Conservation (phyloP, 2,797 vertebrate genomes). For the Antennarius maculatus region DNA sequence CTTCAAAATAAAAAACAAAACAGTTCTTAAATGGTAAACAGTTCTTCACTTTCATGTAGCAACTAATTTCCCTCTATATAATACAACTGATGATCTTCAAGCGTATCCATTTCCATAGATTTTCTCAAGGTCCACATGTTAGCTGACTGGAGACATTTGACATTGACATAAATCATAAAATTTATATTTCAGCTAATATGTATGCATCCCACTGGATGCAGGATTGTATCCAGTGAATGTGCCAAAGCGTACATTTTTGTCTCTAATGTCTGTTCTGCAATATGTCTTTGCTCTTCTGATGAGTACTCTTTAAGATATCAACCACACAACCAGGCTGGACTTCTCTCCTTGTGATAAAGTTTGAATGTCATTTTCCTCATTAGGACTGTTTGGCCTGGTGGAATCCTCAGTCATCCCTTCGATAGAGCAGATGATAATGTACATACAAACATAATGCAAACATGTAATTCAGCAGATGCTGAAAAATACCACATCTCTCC, state of each 20-base stretch:
- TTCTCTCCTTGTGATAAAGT: conserved; percentile 45
- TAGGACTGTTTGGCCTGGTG: conserved; percentile 1
- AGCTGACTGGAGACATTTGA: conserved; percentile 26
- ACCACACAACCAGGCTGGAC: conserved; percentile 70
- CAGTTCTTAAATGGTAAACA: too few species aligned
- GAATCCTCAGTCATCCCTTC: conserved; percentile 40
- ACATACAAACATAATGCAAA: neutral
- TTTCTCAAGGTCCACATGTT: conserved; percentile 31
- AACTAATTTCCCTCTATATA: conserved; percentile 36
- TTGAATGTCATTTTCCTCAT: conserved; percentile 22
- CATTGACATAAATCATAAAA: conserved; percentile 12
- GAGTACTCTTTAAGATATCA: conserved; percentile 54
- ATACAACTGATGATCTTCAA: conserved; percentile 35
- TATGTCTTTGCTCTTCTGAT: conserved; percentile 22
- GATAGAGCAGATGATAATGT: conserved; percentile 27
- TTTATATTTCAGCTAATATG: conserved; percentile 21
- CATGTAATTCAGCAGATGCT: neutral
- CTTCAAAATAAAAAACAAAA: too few species aligned
- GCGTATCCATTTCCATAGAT: conserved; percentile 49
- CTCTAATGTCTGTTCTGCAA: conserved; percentile 4
- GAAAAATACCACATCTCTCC: conserved; percentile 55
- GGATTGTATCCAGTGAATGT: conserved; percentile 33
- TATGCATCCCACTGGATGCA: conserved; percentile 30
- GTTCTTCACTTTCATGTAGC: conserved; percentile 49
- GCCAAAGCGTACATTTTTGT: conserved; percentile 38